Conservation (phyloP, 2,888 invertebrate species). For the Agapostemon virescens region DNA sequence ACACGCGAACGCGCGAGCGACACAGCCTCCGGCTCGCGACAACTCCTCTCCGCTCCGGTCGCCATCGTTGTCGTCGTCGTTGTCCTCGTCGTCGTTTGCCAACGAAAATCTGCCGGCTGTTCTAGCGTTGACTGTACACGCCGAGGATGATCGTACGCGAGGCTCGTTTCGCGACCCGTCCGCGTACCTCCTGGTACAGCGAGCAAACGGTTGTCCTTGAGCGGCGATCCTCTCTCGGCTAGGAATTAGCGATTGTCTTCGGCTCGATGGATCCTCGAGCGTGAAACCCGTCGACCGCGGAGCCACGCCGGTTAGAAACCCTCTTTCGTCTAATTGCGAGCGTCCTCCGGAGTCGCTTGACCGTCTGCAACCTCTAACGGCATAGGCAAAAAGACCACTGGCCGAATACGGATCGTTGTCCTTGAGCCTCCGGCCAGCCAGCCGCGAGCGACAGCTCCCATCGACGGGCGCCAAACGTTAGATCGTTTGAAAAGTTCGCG, state of each 20-base stretch:
- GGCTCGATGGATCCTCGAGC: conserved; percentile 17
- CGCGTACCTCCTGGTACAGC: background rate
- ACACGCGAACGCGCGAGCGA: background rate
- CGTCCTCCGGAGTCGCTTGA: conserved; percentile 41
- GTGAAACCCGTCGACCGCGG: conserved; percentile 4
- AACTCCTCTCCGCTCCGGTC: conserved; percentile 30
- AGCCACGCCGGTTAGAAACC: background rate
- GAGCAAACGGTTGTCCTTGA: conserved; percentile 21
- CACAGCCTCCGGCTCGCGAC: conserved; percentile 7
- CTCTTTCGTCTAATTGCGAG: conserved; percentile 12
- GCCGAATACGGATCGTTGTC: conserved; percentile 53
- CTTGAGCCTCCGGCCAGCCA: conserved; percentile 57
- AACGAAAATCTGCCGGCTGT: background rate
- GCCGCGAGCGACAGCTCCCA: conserved; percentile 10
- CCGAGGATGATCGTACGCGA: background rate
- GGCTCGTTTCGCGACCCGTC: background rate
- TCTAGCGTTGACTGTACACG: conserved; percentile 17
- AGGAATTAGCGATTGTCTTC: conserved; percentile 7
- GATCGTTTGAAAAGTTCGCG: too few species aligned
- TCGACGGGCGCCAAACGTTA: background rate
- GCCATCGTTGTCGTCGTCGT: background rate
- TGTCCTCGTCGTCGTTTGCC: background rate
- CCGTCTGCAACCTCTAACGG: conserved; percentile 74
- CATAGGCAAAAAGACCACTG: conserved; percentile 56
- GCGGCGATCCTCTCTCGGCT: background rate